Base-by-base conservation (phyloP, 2,888 invertebrate genomes). In the Brachylomia viminalis region DNA sequence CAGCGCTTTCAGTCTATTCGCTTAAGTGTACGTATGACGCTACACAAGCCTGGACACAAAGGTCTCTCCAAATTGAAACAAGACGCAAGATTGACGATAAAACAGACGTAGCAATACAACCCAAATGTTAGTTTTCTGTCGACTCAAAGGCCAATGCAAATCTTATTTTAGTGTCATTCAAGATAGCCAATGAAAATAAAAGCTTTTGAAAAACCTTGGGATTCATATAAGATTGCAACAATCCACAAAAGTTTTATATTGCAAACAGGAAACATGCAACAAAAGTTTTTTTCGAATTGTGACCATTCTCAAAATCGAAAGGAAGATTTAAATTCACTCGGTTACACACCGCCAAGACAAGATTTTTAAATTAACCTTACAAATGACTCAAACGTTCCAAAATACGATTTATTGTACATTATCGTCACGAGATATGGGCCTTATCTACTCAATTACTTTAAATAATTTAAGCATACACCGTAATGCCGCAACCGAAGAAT, bases 391-490 rank as follows among this genome's bases (percentile, higher is more conserved):
- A 90, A 90, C 87, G 86, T 86, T 86, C 85, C 78, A 86, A 90
- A 87, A 87, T 87, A 90, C 88, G 87, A 93, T 92, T 92, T 92
- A 93, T 92, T 90, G 83, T 76, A 85, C 86, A 86, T 91, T 92
- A 92, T 91, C 92, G 78, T 87, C 78, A 72, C 82, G 87, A 91
- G 91, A 91, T 92, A 91, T 89, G 79, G 75, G 79, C 83, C 89
- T 93, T 94, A 95, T 95, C 94, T 91, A 89, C 89, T 82, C 92
- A 93, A 94, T 94, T 94, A 93, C 92, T 92, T 94, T 91, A 90
- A 93, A 93, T 92, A 92, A 93, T 91, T 92, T 90, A 90, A 92
- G 91, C 91, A 91, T 91, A 92, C 91, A 89, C 90, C 90, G 90
- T 91, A 91, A 91, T 88, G 90, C 86, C 82, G 80, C 85, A 77